Base-by-base conservation (phyloP, 2,888 invertebrate species). In the Drosophila testacea region DNA sequence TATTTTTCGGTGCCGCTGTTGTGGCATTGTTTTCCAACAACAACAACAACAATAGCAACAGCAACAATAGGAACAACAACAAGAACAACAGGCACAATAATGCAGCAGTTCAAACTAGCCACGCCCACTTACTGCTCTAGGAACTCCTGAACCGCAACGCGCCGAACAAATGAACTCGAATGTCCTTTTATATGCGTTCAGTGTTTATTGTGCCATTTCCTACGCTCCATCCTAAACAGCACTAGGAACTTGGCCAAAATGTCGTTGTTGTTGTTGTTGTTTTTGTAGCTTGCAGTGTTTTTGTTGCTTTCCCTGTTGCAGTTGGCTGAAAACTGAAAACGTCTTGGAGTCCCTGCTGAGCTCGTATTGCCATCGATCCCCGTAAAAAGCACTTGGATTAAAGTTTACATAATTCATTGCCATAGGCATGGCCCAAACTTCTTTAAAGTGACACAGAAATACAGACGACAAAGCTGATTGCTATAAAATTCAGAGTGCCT, bases 131-230 rank as follows among this genome's bases (percentile, higher is more conserved):
- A 42, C 51, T 42, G 46, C 34, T 22, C n/a, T 11, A 30, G 36
- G 38, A 73, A 54, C 46, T 41, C 63, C 64, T 64, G 51, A 65
- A 62, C 88, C 81, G 63, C 89, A 88, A 77, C 72, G 85, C 73
- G 75, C 57, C 81, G 73, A 77, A 86, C 86, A 83, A 83, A 83
- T 83, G 88, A 88, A 83, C 89, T 83, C 83, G 69, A 83, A 83
- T 83, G 89, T 86, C 89, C 87, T 88, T 76, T 83, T 83, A 86
- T 86, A 86, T 88, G 87, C 87, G 87, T 83, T 88, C 89, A 70
- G 81, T 83, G 83, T 88, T 86, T 83, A 88, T 88, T 88, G 87
- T 88, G 71, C 81, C 73, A 83, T 83, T 83, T 83, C 69, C 81
- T 71, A 78, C 55, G 67, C 65, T 69, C 46, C 65, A 68, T 72